These are phyloP conservation scores for Phrynosoma platyrhinos DNA, from an alignment of 2,113 vertebrate species.

Conservation along the genomic window DNA sequence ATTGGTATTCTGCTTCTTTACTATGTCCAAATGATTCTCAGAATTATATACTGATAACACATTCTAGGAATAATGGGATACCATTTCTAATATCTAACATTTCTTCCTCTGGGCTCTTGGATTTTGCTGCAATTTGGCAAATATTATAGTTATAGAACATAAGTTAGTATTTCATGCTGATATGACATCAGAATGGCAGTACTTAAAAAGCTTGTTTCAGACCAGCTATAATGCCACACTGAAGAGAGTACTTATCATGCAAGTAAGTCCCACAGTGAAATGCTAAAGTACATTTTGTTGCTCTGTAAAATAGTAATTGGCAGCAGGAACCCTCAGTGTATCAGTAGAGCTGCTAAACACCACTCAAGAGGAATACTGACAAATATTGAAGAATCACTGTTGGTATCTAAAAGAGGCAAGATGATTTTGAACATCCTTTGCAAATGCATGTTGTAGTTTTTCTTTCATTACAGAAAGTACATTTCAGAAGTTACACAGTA, in stretches of 20 bases:
- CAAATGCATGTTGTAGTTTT: not conserved
- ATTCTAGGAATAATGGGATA: not conserved
- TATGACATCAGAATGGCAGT: not conserved
- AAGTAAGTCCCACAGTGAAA: slow-evolving; percentile 14
- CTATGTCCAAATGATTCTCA: too few relatives aligned
- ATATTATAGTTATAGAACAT: not conserved
- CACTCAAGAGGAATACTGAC: not conserved
- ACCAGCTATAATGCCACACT: not conserved
- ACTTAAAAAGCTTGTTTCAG: slow-evolving; percentile 14
- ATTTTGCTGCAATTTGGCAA: not conserved
- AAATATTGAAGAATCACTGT: not conserved
- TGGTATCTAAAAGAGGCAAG: not conserved
- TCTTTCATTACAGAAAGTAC: not conserved
- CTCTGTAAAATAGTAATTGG: slow-evolving; percentile 22
- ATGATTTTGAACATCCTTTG: not conserved
- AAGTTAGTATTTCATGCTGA: slow-evolving; percentile 2
- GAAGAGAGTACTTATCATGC: slow-evolving; percentile 3
- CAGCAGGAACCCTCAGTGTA: not conserved
- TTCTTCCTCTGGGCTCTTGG: not conserved
- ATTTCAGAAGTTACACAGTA: not conserved
- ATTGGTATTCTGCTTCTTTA: too few relatives aligned
- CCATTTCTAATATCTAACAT: not conserved
- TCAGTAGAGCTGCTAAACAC: not conserved
- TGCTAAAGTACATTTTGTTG: not conserved
- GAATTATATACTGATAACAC: too few relatives aligned